Conservation (phyloP, 2,113 vertebrate species). For the Sialia sialis region DNA sequence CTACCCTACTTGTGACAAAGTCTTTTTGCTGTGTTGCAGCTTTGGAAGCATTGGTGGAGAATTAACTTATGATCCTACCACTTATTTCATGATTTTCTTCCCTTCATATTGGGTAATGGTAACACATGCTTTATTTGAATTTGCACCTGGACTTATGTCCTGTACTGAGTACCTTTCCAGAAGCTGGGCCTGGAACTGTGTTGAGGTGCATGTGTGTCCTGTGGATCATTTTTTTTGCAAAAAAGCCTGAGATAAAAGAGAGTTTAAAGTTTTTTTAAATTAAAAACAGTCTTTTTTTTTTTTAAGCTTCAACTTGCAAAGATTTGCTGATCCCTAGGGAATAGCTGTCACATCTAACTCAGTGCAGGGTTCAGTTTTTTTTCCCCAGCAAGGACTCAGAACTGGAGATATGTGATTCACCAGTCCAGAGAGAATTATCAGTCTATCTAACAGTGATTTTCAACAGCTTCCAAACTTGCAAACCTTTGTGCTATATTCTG, state of each 20-base stretch:
- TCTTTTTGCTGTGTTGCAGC: neutral
- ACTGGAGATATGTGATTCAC: neutral
- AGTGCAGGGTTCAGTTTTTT: neutral
- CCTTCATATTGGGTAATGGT: neutral
- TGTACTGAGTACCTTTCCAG: neutral
- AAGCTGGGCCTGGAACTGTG: neutral
- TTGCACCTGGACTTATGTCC: neutral
- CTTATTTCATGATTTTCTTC: neutral
- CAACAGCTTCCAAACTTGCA: neutral
- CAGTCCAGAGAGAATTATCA: neutral
- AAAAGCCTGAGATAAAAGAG: neutral
- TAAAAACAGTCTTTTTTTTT: neutral
- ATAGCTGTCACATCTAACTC: neutral
- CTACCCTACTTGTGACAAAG: slow-evolving; percentile 5
- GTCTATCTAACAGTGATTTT: neutral
- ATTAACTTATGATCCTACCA: neutral
- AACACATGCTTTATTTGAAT: neutral
- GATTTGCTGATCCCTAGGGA: neutral
- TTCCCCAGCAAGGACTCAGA: neutral
- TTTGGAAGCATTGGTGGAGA: neutral
- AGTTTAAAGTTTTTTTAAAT: neutral
- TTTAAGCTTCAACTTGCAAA: neutral
- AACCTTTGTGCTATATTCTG: neutral
- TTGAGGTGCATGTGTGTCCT: neutral
- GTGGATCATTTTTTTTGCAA: neutral